A percentile compares a stretch with the other conserved stretches of the same genome.
These are phyloP conservation scores for Saccopteryx leptura DNA, from an alignment of 2,113 vertebrate species.

Conservation along the genomic window DNA sequence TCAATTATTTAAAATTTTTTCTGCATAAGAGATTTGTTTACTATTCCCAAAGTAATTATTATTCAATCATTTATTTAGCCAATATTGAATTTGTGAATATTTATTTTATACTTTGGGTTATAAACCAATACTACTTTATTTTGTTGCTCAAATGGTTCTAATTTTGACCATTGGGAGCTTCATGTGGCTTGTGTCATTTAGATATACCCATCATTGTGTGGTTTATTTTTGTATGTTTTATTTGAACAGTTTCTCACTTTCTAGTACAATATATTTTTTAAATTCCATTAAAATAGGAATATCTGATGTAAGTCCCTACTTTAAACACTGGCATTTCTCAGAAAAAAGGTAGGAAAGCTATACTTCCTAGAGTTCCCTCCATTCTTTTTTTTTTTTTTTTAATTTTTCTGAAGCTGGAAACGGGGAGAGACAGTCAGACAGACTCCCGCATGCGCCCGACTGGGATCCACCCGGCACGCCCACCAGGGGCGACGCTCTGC, in stretches of 20 bases:
- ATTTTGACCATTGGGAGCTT: background rate
- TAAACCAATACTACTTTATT: background rate
- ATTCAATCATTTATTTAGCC: background rate
- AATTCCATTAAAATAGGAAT: background rate
- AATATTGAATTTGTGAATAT: background rate
- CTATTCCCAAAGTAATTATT: background rate
- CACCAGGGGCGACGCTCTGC: too few species aligned
- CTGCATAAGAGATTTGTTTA: background rate
- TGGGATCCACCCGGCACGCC: too few species aligned
- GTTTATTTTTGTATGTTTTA: background rate
- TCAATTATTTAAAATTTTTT: background rate
- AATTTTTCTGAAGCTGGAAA: too few species aligned
- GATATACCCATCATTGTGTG: background rate
- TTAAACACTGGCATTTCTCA: background rate
- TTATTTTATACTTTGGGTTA: slow-evolving; percentile 6
- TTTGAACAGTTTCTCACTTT: background rate
- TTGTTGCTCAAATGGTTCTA: background rate
- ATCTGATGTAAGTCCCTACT: background rate
- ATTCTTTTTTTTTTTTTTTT: too few species aligned
- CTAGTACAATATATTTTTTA: background rate
- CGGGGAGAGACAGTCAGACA: too few species aligned
- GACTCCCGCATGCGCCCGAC: too few species aligned
- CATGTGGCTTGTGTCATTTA: background rate
- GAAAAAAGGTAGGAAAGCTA: background rate
- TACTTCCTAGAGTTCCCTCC: background rate